Conservation (phyloP, 2,797 vertebrate species). For the Urophycis tenuis region DNA sequence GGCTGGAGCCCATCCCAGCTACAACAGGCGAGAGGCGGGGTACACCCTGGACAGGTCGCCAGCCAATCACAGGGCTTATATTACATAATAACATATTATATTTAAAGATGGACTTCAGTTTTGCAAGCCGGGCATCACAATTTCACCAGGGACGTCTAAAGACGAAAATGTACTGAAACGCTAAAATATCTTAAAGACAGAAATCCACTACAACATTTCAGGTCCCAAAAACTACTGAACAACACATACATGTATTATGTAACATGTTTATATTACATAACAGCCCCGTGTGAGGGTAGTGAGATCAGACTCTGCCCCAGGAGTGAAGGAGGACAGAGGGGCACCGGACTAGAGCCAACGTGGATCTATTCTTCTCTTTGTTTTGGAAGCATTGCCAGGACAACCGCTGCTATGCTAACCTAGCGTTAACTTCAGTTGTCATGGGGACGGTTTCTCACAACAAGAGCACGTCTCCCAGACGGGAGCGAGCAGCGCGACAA, state of each 20-base stretch:
- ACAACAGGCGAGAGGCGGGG: too few relatives aligned
- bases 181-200: neutral
- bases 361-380: neutral
- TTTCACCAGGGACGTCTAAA: neutral
- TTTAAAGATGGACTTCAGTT: neutral
- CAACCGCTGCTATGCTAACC: neutral
- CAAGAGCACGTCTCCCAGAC: conserved; percentile 9
- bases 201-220: too few relatives aligned
- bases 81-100: neutral
- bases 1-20: too few relatives aligned
- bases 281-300: too few relatives aligned
- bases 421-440: neutral
- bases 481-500: conserved; percentile 41
- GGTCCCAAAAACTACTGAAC: neutral
- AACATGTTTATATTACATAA: neutral
- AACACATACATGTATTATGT: neutral
- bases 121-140: neutral
- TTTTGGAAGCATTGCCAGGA: too few relatives aligned
- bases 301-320: neutral
- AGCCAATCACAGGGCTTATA: too few relatives aligned
- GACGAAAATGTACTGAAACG: neutral
- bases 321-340: neutral
- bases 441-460: neutral
- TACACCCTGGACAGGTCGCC: too few relatives aligned
- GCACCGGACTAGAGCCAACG: neutral